Conservation (phyloP, 2,888 invertebrate species). For the Cataglyphis albicans region DNA sequence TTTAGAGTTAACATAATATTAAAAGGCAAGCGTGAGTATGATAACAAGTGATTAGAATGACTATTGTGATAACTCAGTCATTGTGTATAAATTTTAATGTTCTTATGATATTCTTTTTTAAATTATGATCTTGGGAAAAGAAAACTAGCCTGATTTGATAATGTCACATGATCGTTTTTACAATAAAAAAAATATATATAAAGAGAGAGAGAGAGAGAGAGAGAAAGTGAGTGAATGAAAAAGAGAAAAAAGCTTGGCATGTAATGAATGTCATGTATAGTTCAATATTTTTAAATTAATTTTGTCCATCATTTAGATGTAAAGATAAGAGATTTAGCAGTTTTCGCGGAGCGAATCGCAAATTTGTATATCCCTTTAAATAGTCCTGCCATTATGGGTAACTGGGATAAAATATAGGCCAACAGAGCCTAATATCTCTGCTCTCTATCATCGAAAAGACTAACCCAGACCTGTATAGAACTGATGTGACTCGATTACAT, state of each 20-base stretch:
- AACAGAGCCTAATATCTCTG: conserved; percentile 48
- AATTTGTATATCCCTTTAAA: conserved; percentile 67
- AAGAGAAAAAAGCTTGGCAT: conserved; percentile 33
- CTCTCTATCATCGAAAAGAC: conserved; percentile 70
- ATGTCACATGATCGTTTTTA: conserved; percentile 27
- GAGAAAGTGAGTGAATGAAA: not conserved
- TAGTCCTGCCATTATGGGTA: conserved; percentile 74
- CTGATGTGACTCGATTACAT: conserved; percentile 70
- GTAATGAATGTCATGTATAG: conserved; percentile 62
- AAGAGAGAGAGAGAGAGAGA: not conserved
- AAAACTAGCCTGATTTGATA: conserved; percentile 23
- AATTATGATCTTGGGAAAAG: conserved; percentile 38
- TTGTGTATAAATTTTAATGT: conserved; percentile 5
- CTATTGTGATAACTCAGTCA: not conserved
- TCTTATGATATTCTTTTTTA: conserved; percentile 40
- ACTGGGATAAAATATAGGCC: conserved; percentile 68
- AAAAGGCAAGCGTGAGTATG: not conserved
- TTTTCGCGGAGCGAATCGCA: conserved; percentile 54
- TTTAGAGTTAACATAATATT: conserved; percentile 16
- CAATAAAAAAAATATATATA: conserved; percentile 32
- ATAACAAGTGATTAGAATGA: conserved; percentile 42
- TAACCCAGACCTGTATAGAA: conserved; percentile 74
- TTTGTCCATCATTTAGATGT: conserved; percentile 49
- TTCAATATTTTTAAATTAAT: conserved; percentile 59
- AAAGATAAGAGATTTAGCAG: conserved; percentile 61